Evolutionary conservation across 2,113 vertebrate genomes (phyloP).

Genomic region (Athene cunicularia): DNA sequence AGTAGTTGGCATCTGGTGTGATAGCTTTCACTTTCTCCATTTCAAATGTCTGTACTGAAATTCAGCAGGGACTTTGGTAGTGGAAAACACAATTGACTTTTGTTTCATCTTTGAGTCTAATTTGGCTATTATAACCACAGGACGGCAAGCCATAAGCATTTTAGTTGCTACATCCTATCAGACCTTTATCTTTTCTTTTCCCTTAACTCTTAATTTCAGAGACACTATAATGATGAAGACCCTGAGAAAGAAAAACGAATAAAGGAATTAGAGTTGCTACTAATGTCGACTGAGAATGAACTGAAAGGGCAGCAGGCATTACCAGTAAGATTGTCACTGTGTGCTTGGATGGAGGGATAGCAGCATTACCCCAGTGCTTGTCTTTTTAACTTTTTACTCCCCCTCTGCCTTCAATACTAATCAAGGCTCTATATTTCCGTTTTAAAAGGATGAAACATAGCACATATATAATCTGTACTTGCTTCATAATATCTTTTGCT

Average conservation of each 20-base stretch:
- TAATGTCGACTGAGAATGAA: slow-evolving; percentile 99
- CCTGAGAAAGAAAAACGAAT: slow-evolving; percentile 99
- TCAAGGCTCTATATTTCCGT: slow-evolving; percentile 54
- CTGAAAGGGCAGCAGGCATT: slow-evolving; percentile 91
- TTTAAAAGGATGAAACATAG: slow-evolving; percentile 56
- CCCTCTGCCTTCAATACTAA: slow-evolving; percentile 44
- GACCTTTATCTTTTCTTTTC: slow-evolving; percentile 67
- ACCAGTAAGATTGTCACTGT: slow-evolving; percentile 84
- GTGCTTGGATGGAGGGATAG: slow-evolving; percentile 70
- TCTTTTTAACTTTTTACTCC: slow-evolving; percentile 57
- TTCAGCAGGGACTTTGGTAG: slow-evolving; percentile 21
- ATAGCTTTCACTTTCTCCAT: slow-evolving; percentile 1
- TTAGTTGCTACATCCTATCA: slow-evolving; percentile 55
- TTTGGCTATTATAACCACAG: slow-evolving; percentile 28
- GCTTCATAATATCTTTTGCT: not conserved
- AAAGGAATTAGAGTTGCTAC: slow-evolving; percentile 97
- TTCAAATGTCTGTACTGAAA: slow-evolving; percentile 5
- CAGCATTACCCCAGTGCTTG: slow-evolving; percentile 64
- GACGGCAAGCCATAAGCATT: slow-evolving; percentile 34
- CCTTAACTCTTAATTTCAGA: slow-evolving; percentile 82
- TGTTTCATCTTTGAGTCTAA: slow-evolving; percentile 18
- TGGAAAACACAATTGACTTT: not conserved
- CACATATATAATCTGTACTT: slow-evolving; percentile 5
- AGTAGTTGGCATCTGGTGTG: not conserved
- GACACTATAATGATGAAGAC: slow-evolving; percentile 98